Evolutionary conservation across 2,888 invertebrate genomes (phyloP).

Genomic region (Thera obeliscata): DNA sequence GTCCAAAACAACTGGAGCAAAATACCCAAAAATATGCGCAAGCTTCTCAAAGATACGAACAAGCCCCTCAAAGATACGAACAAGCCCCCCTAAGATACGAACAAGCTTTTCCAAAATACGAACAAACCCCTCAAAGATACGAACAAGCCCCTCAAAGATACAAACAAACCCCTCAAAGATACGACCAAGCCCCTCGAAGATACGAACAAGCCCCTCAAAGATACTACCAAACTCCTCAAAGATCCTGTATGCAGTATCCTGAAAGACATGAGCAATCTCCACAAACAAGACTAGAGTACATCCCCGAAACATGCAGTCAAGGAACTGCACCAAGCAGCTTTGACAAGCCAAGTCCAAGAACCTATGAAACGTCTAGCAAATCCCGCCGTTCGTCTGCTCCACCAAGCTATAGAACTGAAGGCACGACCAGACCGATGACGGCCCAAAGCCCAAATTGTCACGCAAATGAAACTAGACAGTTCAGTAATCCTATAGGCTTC

Average conservation of each 20-base stretch:
- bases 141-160: neutral
- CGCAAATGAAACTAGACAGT: neutral
- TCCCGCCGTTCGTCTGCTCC: conserved; percentile 11
- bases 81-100: conserved; percentile 1
- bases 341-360: conserved; percentile 3
- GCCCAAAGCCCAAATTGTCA: conserved; percentile 3
- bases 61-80: neutral
- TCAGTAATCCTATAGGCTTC: conserved; percentile 35
- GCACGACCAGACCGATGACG: conserved; percentile 1
- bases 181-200: neutral
- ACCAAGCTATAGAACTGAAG: conserved; percentile 22
- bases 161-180: conserved; percentile 7
- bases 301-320: conserved; percentile 3
- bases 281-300: conserved; percentile 1
- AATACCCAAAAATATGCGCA: conserved; percentile 2
- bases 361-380: conserved; percentile 2
- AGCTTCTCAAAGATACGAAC: neutral
- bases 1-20: neutral
- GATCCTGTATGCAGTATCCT: neutral
- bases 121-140: neutral
- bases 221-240: neutral
- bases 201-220: conserved; percentile 2
- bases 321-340: neutral
- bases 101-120: neutral
- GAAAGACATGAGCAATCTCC: conserved; percentile 1